Evolutionary conservation across 2,797 vertebrate species (phyloP), one percentile per base, ranked within the genome.

Genomic region (Loriculus beryllinus): DNA sequence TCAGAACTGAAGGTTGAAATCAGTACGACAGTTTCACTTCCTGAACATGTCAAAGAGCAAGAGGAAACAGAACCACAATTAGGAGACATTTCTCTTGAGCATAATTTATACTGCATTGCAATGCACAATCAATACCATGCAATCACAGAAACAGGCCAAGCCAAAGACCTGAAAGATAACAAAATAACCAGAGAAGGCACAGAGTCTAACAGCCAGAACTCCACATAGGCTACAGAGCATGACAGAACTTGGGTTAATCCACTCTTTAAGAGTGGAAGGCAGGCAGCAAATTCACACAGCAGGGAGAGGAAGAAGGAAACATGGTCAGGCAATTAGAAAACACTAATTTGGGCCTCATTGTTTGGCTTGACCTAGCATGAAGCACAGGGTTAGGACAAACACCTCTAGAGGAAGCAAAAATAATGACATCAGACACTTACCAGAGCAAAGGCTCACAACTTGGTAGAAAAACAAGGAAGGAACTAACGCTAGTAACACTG

Each of bases 171-270:
- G 39, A 28, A n/a, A 54, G 49, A 11, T 10, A 29, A 79, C 16
- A 6, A 47, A 90, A 72, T 11, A 71, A 20, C 37, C 65, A 13
- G 18, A 35, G 8, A 17, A 29, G 21, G 31, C 39, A 52, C 39
- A 35, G 42, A 60, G 52, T 26, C 0, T 8, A 48, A 39, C 42
- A 84, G 70, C 57, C 65, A 20, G 33, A 89, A 40, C 29, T 23
- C 65, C 63, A 43, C 0, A 16, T 6, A 0, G 22, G 45, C 63
- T 72, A 20, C 0, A 0, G 10, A 72, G 13, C 4, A 6, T 13
- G 20, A 45, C 0, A n/a, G 49, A 31, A 28, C 13, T 4, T 12
- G 12, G 33, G 42, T 62, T 62, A 86, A 65, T 17, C 35, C 54
- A 10, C 6, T 59, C 67, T 59, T 15, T 25, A 49, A 17, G 35